A percentile compares a stretch with the other conserved stretches of the same genome.
Evolutionary conservation across 2,888 invertebrate genomes (phyloP).

Genomic region (Aphodius sticticus): DNA sequence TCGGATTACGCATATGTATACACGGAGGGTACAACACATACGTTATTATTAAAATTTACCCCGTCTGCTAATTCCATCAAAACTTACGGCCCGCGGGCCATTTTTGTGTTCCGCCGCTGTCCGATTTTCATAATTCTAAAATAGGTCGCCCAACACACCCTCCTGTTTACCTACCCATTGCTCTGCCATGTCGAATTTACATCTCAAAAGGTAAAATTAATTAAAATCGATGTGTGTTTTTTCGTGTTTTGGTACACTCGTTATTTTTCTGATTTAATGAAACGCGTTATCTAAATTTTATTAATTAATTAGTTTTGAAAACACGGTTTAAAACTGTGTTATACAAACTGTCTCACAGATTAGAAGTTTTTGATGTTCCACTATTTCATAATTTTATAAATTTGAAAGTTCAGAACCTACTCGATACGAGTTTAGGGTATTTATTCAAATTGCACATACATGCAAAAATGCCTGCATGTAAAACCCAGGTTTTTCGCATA

Average conservation of each 20-base stretch:
- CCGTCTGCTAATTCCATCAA: neutral
- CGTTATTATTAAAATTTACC: conserved; percentile 4
- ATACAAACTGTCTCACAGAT: too few relatives aligned
- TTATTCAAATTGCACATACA: too few relatives aligned
- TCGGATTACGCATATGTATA: neutral
- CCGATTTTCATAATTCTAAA: neutral
- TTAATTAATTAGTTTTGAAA: too few relatives aligned
- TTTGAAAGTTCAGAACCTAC: too few relatives aligned
- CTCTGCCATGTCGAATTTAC: neutral
- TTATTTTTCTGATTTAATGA: neutral
- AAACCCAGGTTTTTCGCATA: too few relatives aligned
- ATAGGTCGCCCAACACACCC: neutral
- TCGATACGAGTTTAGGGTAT: too few relatives aligned
- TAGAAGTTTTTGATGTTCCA: too few relatives aligned
- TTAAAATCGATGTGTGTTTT: neutral
- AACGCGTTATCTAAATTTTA: neutral
- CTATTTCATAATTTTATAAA: too few relatives aligned
- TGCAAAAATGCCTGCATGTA: too few relatives aligned
- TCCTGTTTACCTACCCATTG: neutral
- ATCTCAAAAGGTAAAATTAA: neutral
- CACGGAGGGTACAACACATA: neutral
- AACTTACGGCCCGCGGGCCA: neutral
- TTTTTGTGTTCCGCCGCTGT: neutral
- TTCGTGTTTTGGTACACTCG: neutral
- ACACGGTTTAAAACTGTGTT: too few relatives aligned